phyloP scores from a whole-genome alignment of 2,113 vertebrate genomes.

The Sylvilagus bachmani region DNA sequence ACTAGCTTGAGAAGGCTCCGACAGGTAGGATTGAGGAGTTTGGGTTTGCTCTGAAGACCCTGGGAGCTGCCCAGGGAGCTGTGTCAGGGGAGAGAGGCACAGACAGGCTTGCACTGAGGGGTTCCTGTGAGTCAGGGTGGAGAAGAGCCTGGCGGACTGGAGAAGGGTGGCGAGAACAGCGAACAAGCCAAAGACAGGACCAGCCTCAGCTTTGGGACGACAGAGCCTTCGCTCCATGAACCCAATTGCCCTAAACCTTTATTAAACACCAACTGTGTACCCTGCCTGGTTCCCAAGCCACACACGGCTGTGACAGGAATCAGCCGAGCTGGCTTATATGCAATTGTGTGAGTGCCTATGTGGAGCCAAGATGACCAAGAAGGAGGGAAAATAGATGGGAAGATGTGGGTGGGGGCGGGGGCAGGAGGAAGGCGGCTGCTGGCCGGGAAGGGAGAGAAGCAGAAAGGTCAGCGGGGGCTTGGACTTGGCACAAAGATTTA shows the following conservation, averaged over 20 bases:
- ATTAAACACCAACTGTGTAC: neutral
- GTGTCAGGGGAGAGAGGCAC: neutral
- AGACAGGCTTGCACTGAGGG: too few relatives aligned
- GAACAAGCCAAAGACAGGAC: neutral
- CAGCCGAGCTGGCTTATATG: neutral
- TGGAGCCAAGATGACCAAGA: constrained; percentile 55
- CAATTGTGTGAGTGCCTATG: rapidly evolving
- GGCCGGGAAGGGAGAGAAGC: constrained; percentile 70
- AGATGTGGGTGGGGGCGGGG: constrained; percentile 36
- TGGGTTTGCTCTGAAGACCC: neutral
- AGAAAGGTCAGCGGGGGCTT: constrained; percentile 84
- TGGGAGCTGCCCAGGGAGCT: neutral
- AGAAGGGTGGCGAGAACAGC: too few relatives aligned
- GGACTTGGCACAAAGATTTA: constrained; percentile 84
- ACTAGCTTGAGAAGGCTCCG: neutral
- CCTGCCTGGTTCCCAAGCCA: neutral
- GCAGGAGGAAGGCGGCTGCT: neutral
- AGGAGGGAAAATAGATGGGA: constrained; percentile 55
- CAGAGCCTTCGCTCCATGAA: neutral
- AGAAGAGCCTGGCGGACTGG: neutral
- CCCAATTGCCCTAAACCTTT: neutral
- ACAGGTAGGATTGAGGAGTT: neutral
- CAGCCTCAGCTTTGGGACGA: rapidly evolving
- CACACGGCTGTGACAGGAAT: neutral
- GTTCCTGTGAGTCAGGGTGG: neutral